Percentiles rank a stretch among this genome's conserved stretches.
phyloP scores from a whole-genome alignment of 2,113 vertebrate genomes.

The Coturnix japonica region DNA sequence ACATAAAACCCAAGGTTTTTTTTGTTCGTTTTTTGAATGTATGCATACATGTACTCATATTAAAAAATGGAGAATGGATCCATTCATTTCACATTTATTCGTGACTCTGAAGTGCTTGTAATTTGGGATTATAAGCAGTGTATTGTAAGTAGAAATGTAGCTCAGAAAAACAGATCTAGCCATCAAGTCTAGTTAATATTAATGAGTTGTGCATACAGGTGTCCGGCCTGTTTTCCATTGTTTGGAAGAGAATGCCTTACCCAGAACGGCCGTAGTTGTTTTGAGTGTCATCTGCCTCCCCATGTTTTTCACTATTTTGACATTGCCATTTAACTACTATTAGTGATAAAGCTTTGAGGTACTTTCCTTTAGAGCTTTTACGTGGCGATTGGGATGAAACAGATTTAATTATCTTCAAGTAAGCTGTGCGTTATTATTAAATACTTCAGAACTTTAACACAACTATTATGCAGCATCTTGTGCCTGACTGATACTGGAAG shows the following conservation, averaged over 20 bases:
- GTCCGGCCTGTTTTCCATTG: not conserved
- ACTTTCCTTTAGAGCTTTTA: not conserved
- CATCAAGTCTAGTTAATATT: not conserved
- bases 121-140: not conserved
- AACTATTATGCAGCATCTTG: not conserved
- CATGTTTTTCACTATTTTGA: not conserved
- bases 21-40: not conserved
- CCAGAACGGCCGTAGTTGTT: not conserved
- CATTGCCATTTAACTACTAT: not conserved
- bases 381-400: constrained; percentile 1
- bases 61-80: not conserved
- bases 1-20: not conserved
- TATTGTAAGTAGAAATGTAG: not conserved
- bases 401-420: not conserved
- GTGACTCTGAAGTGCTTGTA: not conserved
- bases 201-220: not conserved
- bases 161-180: not conserved
- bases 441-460: not conserved
- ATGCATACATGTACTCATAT: not conserved
- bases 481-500: not conserved
- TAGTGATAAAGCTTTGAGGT: not conserved
- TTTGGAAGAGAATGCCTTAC: not conserved
- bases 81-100: not conserved
- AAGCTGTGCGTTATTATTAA: constrained; percentile 47
- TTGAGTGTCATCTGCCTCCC: not conserved